Evolutionary conservation across 1,140 invertebrate species (phyloP), one percentile per base, ranked within the genome.

Genomic region (Spodoptera frugiperda): DNA sequence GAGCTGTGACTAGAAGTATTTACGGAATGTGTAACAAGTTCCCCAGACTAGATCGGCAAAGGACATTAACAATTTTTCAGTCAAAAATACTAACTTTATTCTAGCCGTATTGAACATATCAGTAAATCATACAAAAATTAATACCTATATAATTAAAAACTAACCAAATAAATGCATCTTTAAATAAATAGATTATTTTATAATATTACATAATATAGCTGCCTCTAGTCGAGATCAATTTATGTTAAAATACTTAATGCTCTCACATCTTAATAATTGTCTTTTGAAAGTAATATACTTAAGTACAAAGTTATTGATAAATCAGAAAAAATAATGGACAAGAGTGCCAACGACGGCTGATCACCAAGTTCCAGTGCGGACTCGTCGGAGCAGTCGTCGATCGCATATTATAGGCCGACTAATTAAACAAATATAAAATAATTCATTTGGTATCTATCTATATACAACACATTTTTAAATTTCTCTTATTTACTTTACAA

Each of bases 401-500:
- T 51, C 11, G 48, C 55, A 67, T 3, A n/a, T 65, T 73, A 83
- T 93, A 93, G 90, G 91, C 91, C 91, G 91, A 87, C 77, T 83
- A 83, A 85, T 82, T 81, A 87, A 88, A 87, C 72, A 75, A 91
- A 88, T 83, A 81, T 51, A 82, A 84, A 77, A 82, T 80, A 82
- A 86, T 85, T 78, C 70, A 84, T 84, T 83, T 76, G 76, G 74
- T 85, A 85, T 88, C 86, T 76, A 80, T 91, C 87, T 90, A 82
- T 89, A 88, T 75, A 75, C 72, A 75, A 75, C 87, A 91, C 79
- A 85, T 89, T 85, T 79, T 85, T 86, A 91, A 79, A 86, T 77
- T 84, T 85, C 82, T 87, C 83, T 86, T 87, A 88, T 86, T 82
- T 84, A 91, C 78, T 89, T 89, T 92, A 92, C 87, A 92, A 92